Conservation (phyloP, 2,113 vertebrate genomes). For the Lepus americanus region DNA sequence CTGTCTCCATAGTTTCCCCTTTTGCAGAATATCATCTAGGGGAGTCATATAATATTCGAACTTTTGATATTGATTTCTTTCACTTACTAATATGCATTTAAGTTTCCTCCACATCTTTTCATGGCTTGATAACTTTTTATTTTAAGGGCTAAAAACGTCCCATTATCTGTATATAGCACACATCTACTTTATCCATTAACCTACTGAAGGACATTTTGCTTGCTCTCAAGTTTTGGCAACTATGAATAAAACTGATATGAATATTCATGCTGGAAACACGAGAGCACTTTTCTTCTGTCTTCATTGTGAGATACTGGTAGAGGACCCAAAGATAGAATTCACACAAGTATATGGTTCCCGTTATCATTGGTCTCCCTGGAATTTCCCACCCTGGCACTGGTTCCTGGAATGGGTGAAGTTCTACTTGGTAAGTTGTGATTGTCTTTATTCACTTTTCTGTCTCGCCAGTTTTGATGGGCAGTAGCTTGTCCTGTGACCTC, state of each 20-base stretch:
- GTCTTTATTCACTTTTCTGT: background rate
- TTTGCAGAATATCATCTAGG: background rate
- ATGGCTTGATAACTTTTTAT: background rate
- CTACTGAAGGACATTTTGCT: background rate
- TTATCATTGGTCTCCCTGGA: background rate
- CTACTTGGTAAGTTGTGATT: background rate
- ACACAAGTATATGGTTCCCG: background rate
- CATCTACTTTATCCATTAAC: background rate
- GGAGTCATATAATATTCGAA: fast-evolving
- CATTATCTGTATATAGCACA: background rate
- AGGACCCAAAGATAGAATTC: background rate
- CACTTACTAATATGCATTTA: background rate
- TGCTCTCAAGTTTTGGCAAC: background rate
- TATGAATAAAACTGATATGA: background rate
- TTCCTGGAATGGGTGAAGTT: background rate
- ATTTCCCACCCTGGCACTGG: background rate
- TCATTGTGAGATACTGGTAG: background rate
- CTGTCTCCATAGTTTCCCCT: background rate
- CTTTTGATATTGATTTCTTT: background rate
- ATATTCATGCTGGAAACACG: background rate
- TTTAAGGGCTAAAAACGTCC: background rate
- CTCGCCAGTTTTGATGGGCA: background rate
- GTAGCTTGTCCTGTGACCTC: background rate
- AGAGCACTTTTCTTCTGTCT: background rate
- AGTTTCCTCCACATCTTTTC: background rate